These are phyloP conservation scores for Drusus annulatus DNA, from an alignment of 1,140 invertebrate species.

Conservation along the genomic window DNA sequence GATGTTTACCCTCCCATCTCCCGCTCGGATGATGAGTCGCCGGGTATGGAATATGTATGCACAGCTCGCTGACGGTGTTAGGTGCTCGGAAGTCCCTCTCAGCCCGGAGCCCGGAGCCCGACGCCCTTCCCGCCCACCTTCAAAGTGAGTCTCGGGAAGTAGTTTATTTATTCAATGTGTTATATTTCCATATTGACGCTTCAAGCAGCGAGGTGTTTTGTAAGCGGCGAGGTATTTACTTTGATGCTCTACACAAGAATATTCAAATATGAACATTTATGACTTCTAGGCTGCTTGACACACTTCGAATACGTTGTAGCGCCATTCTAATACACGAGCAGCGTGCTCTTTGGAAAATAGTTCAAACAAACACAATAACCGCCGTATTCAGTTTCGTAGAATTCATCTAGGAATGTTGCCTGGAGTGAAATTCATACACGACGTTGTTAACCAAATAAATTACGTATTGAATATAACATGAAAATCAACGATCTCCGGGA, in stretches of 20 bases:
- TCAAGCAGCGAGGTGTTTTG: constrained; percentile 26
- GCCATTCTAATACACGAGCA: too few relatives aligned
- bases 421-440: too few relatives aligned
- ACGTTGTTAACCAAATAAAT: too few relatives aligned
- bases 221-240: constrained; percentile 27
- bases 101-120: too few relatives aligned
- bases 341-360: too few relatives aligned
- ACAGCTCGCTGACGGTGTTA: not conserved
- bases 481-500: too few relatives aligned
- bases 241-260: not conserved
- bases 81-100: too few relatives aligned
- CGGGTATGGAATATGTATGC: constrained; percentile 33
- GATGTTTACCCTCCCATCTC: constrained; percentile 50
- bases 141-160: constrained; percentile 28
- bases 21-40: constrained; percentile 36
- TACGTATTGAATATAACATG: too few relatives aligned
- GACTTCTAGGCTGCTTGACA: not conserved
- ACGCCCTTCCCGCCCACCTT: not conserved
- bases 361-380: too few relatives aligned
- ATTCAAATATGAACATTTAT: constrained; percentile 20
- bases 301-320: too few relatives aligned
- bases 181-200: constrained; percentile 43
- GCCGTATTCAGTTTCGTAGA: not conserved
- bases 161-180: constrained; percentile 45
- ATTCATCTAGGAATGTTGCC: not conserved